These are phyloP conservation scores for Plebejus argus DNA, from an alignment of 2,888 invertebrate genomes.

Conservation along the genomic window DNA sequence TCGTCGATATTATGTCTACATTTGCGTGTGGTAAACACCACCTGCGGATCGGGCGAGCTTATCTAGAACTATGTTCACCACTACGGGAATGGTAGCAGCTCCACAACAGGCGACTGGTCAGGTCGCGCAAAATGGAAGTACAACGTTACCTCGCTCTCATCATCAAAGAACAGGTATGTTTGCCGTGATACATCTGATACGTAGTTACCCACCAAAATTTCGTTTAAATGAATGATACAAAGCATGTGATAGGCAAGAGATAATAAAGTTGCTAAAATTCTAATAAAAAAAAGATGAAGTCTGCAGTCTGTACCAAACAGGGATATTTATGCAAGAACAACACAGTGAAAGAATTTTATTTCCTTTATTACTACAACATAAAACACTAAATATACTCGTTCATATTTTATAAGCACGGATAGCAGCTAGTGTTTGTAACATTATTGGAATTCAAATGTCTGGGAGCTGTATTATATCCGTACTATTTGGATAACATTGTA, in stretches of 20 bases:
- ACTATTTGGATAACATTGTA: too few relatives aligned
- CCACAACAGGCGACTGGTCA: slow-evolving; percentile 71
- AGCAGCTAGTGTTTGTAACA: background rate
- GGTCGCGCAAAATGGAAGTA: slow-evolving; percentile 74
- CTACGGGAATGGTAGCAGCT: slow-evolving; percentile 72
- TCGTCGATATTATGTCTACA: slow-evolving; percentile 69
- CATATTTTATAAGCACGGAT: background rate
- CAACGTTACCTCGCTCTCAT: slow-evolving; percentile 73
- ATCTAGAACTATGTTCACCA: slow-evolving; percentile 63
- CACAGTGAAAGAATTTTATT: background rate
- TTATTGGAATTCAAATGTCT: background rate
- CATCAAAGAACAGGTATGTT: slow-evolving; percentile 73
- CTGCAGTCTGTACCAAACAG: too few relatives aligned
- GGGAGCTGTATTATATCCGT: too few relatives aligned
- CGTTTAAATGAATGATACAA: background rate
- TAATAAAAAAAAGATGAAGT: too few relatives aligned
- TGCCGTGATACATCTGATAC: background rate
- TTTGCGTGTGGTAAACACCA: slow-evolving; percentile 67
- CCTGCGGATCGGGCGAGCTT: slow-evolving; percentile 68
- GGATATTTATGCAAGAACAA: too few relatives aligned
- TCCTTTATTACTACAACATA: background rate
- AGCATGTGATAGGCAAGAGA: background rate
- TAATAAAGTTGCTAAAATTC: too few relatives aligned
- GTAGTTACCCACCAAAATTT: background rate
- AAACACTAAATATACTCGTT: too few relatives aligned